These are phyloP conservation scores for Sebastes schlegelii DNA, from an alignment of 2,113 vertebrate species.

Conservation along the genomic window DNA sequence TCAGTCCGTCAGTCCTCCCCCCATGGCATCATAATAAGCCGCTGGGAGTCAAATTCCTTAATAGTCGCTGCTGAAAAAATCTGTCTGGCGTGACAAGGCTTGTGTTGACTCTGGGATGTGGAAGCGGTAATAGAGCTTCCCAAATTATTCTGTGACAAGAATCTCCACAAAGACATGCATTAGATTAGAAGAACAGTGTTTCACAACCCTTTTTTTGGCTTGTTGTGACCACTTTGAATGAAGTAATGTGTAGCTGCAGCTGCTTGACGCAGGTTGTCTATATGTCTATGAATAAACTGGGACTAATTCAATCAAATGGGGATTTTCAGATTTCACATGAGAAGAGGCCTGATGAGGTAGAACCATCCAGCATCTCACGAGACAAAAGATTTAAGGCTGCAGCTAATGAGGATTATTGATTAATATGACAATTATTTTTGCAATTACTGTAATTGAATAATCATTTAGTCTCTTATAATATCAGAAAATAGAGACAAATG, in stretches of 20 bases:
- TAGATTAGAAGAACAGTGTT: background rate
- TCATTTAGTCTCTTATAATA: background rate
- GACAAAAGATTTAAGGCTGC: too few species aligned
- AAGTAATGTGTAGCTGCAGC: background rate
- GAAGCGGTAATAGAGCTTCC: background rate
- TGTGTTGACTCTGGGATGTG: conserved; percentile 20
- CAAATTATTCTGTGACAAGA: background rate
- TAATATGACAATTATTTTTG: background rate
- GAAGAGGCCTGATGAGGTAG: too few species aligned
- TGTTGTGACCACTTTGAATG: background rate
- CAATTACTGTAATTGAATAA: background rate
- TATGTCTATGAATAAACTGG: background rate
- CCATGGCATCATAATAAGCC: conserved; percentile 1
- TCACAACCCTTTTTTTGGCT: background rate
- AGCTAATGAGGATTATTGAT: background rate
- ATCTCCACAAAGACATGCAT: background rate
- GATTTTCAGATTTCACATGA: background rate
- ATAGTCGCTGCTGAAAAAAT: background rate
- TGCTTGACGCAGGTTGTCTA: background rate
- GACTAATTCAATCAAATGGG: background rate
- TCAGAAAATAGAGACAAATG: background rate
- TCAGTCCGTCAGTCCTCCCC: background rate
- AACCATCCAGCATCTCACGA: background rate
- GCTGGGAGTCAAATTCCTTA: conserved; percentile 9
- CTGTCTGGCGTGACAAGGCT: conserved; percentile 42